Conservation (phyloP, 2,113 vertebrate species). For the Anguilla japonica region DNA sequence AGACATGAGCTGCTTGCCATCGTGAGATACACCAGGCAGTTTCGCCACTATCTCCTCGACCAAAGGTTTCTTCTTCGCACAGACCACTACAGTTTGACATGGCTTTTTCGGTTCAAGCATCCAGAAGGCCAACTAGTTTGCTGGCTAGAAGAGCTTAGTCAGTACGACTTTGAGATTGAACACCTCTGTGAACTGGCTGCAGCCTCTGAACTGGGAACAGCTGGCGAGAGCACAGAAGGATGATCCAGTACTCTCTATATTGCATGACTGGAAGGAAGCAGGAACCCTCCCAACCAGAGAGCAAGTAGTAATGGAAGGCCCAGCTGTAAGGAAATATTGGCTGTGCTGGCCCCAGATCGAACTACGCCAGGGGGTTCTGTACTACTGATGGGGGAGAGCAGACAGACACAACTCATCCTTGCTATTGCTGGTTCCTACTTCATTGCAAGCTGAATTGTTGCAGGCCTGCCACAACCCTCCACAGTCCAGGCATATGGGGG, state of each 20-base stretch:
- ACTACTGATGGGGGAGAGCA: not conserved
- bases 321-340: not conserved
- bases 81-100: not conserved
- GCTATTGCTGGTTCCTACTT: not conserved
- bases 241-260: too few species aligned
- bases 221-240: too few species aligned
- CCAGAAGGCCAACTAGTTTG: conserved; percentile 21
- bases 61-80: not conserved
- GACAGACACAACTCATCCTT: too few species aligned
- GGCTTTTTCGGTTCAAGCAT: conserved; percentile 26
- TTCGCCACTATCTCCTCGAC: conserved; percentile 8
- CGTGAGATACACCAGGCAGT: not conserved
- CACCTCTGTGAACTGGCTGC: not conserved
- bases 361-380: not conserved
- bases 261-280: not conserved
- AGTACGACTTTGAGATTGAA: conserved; percentile 28
- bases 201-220: too few species aligned
- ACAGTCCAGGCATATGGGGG: not conserved
- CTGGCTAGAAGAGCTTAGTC: conserved; percentile 24
- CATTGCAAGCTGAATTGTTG: not conserved
- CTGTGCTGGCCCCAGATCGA: not conserved
- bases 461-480: not conserved
- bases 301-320: not conserved
- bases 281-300: not conserved
- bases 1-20: conserved; percentile 20